Conservation (phyloP, 2,797 vertebrate species). For the Sparidentex hasta region DNA sequence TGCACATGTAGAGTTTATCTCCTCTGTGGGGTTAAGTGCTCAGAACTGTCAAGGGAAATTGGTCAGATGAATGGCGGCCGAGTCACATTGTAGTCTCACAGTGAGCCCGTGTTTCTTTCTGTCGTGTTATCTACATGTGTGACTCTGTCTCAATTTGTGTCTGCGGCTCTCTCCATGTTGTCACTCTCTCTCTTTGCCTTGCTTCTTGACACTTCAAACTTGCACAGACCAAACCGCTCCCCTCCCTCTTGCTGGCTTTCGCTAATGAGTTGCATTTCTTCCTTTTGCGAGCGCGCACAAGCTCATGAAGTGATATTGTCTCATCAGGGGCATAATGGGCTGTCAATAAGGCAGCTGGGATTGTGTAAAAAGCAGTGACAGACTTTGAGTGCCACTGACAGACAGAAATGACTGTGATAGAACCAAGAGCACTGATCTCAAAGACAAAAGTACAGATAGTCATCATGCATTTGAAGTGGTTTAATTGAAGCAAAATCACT, state of each 20-base stretch:
- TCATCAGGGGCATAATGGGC: conserved; percentile 54
- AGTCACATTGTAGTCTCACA: conserved; percentile 27
- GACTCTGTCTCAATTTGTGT: conserved; percentile 24
- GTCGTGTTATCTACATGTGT: conserved; percentile 10
- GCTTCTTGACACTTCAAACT: conserved; percentile 11
- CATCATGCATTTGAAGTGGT: conserved; percentile 14
- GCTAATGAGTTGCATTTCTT: conserved; percentile 53
- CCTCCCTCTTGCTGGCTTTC: conserved; percentile 20
- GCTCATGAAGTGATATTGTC: conserved; percentile 44
- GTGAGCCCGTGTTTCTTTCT: conserved; percentile 2
- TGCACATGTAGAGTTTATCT: conserved; percentile 75
- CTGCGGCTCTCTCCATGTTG: conserved; percentile 12
- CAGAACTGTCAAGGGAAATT: conserved; percentile 77
- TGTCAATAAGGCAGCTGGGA: conserved; percentile 46
- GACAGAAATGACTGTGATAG: conserved; percentile 11
- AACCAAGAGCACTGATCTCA: conserved; percentile 14
- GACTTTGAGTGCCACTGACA: conserved; percentile 25
- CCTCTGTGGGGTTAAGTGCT: conserved; percentile 68
- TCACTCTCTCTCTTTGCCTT: conserved; percentile 11
- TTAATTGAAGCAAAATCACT: conserved; percentile 7
- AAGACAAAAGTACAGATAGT: conserved; percentile 7
- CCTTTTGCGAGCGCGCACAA: conserved; percentile 45
- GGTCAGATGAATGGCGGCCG: conserved; percentile 66
- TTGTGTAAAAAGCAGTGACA: conserved; percentile 34
- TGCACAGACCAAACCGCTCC: conserved; percentile 16